phyloP scores from a whole-genome alignment of 2,113 vertebrate species.

The Steatornis caripensis region DNA sequence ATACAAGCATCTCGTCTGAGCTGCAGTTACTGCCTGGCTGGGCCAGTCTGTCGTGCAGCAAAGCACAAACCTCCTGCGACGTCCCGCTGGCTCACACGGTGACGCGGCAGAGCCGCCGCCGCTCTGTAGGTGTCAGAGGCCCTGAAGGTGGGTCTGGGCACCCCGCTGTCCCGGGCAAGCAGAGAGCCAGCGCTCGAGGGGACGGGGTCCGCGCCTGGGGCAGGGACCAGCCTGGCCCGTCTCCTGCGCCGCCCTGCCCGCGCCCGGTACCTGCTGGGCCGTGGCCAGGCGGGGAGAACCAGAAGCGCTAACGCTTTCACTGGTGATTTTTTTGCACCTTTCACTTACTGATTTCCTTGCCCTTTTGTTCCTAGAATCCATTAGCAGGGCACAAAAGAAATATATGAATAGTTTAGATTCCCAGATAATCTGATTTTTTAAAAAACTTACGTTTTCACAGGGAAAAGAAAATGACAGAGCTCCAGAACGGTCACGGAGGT shows the following conservation, averaged over 20 bases:
- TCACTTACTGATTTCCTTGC: neutral
- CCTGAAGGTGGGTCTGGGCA: neutral
- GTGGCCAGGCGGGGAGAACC: neutral
- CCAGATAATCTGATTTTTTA: neutral
- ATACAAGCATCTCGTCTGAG: neutral
- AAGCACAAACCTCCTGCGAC: neutral
- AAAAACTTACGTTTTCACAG: neutral
- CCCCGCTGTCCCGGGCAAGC: neutral
- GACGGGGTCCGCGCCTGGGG: fast-evolving
- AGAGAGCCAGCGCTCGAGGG: neutral
- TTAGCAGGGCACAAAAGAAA: neutral
- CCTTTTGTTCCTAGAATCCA: neutral
- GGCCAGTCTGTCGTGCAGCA: neutral
- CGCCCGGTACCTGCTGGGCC: neutral
- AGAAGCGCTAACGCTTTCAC: neutral
- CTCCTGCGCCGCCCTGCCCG: too few relatives aligned
- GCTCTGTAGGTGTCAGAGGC: neutral
- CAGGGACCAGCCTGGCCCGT: too few relatives aligned
- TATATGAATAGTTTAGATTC: neutral
- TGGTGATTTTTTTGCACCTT: neutral
- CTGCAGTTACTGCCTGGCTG: neutral
- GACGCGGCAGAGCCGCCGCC: neutral
- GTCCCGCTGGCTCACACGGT: fast-evolving
- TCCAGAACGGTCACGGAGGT: neutral
- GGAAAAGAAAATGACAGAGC: neutral